phyloP scores from a whole-genome alignment of 2,113 vertebrate species.

The Herpailurus yagouaroundi region DNA sequence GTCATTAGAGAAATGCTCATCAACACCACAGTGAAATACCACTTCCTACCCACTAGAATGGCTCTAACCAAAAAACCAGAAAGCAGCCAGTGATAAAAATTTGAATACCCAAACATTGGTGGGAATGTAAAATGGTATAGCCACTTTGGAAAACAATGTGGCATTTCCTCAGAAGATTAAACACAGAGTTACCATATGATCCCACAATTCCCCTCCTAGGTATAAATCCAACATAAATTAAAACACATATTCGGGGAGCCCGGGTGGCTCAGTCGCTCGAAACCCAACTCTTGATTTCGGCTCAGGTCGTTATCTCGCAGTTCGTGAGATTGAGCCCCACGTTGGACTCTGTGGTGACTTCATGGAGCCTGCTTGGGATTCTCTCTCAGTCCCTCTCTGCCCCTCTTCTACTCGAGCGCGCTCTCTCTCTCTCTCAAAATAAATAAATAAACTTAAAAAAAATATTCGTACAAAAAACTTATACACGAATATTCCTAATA shows the following conservation, averaged over 20 bases:
- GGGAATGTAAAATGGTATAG: not conserved
- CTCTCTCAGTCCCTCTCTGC: too few relatives aligned
- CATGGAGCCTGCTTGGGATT: too few relatives aligned
- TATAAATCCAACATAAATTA: not conserved
- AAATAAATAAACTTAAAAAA: not conserved
- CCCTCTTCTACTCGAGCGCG: too few relatives aligned
- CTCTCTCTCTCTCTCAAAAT: too few relatives aligned
- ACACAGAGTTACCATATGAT: not conserved
- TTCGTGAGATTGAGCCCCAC: too few relatives aligned
- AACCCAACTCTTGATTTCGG: too few relatives aligned
- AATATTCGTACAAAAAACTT: not conserved
- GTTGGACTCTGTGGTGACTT: too few relatives aligned
- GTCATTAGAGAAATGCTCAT: not conserved
- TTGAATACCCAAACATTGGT: not conserved
- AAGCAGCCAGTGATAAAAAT: not conserved
- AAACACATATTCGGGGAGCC: not conserved
- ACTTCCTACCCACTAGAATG: not conserved
- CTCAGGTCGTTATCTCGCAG: too few relatives aligned
- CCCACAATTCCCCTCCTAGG: not conserved
- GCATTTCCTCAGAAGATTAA: slow-evolving; percentile 30
- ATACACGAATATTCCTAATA: not conserved
- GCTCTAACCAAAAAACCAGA: not conserved
- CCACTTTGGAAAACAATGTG: not conserved
- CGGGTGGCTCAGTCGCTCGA: too few relatives aligned
- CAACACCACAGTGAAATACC: not conserved